Evolutionary conservation across 1,140 invertebrate species (phyloP).

Genomic region (Reticulitermes speratus): DNA sequence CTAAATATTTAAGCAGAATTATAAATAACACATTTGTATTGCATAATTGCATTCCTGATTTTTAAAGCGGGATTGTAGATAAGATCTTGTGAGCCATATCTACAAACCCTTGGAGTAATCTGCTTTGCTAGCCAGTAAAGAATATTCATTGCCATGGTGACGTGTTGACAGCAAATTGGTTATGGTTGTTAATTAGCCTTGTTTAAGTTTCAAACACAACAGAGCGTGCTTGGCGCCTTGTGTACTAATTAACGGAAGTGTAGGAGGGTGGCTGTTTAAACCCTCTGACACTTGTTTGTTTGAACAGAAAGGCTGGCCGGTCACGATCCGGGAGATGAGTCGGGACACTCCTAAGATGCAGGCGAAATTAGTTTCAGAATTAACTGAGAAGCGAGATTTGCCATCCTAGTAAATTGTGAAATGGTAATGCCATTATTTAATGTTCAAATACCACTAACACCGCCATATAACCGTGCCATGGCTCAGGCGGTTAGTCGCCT

Average conservation of each 20-base stretch:
- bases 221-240: neutral
- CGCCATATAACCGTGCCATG: too few relatives aligned
- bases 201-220: neutral
- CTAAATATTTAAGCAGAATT: too few relatives aligned
- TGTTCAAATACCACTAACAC: too few relatives aligned
- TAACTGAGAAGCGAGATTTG: neutral
- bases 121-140: neutral
- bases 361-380: neutral
- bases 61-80: neutral
- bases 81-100: neutral
- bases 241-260: slow-evolving; percentile 13
- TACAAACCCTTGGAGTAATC: neutral
- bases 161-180: slow-evolving; percentile 14
- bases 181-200: slow-evolving; percentile 10
- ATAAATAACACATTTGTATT: neutral
- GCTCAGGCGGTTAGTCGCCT: too few relatives aligned
- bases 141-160: slow-evolving; percentile 1
- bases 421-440: too few relatives aligned
- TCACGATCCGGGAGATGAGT: neutral
- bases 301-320: neutral
- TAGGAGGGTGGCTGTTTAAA: neutral
- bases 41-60: too few relatives aligned
- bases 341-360: neutral
- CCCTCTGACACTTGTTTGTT: slow-evolving; percentile 15
- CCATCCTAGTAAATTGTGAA: too few relatives aligned